Evolutionary conservation across 2,888 invertebrate genomes (phyloP), one percentile per base, ranked within the genome.

Genomic region (Drosophila fungiperda): DNA sequence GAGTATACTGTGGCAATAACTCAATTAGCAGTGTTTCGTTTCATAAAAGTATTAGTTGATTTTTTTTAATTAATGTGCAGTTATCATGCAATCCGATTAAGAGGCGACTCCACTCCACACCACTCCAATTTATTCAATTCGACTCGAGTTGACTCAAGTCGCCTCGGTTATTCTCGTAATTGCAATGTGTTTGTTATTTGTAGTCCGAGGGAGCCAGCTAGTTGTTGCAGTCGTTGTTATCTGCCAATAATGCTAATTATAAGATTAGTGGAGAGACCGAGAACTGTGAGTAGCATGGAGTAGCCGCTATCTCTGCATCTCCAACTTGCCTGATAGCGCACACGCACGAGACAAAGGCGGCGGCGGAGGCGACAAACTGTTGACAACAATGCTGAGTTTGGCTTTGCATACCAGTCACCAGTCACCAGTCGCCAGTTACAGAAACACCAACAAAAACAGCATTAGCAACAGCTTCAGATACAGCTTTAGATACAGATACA

Each of bases 21-120:
- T 90, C 91, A 90, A 90, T 90, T 90, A 91, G 90, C 90, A 89
- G 86, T 87, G 81, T 90, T 85, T 85, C 85, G 90, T 86, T 86
- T 91, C 91, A 90, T 90, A 88, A 90, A 91, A 90, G 85, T 90
- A 90, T 91, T 90, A 89, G 90, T 90, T 87, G 83, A 76, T 74
- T 86, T 86, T 87, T 3, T 29, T 87, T 87, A 90, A 90, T 87
- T 84, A 89, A 84, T 84, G 90, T 91, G 85, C 89, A 87, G 86
- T 87, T 90, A 90, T 90, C 90, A 90, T 88, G 90, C 89, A 89
- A 90, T 85, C 76, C 90, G 87, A 90, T 90, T 83, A 90, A 84
- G 74, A 83, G 84, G 69, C 89, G 71, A 77, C 68, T 73, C 61
- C 59, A 61, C 61, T 42, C 48, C n/a, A 32, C 36, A 55, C 32